These are phyloP conservation scores for Mizuhopecten yessoensis DNA, from an alignment of 1,140 invertebrate species.

Conservation along the genomic window DNA sequence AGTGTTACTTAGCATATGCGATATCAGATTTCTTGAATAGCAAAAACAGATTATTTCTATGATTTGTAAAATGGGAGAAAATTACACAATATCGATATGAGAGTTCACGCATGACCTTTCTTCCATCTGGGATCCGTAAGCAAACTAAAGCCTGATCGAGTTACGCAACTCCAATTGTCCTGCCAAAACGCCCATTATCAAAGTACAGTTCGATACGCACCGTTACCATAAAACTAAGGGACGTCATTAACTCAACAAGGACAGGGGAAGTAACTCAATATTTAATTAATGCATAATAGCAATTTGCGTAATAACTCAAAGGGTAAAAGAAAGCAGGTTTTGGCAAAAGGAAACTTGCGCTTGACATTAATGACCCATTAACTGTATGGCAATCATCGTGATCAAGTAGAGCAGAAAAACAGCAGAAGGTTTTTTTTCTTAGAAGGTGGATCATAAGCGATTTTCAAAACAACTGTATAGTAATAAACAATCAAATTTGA, in stretches of 20 bases:
- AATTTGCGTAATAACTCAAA: neutral
- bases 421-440: neutral
- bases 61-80: no score
- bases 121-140: neutral
- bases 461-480: neutral
- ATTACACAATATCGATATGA: no score
- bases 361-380: constrained; percentile 26
- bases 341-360: neutral
- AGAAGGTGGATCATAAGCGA: neutral
- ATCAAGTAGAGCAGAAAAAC: neutral
- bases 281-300: constrained; percentile 14
- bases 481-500: neutral
- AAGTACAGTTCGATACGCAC: neutral
- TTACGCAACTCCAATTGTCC: neutral
- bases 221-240: neutral
- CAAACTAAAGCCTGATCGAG: neutral
- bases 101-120: neutral
- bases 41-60: no score
- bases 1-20: no score
- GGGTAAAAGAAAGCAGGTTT: neutral
- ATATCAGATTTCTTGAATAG: no score
- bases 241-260: neutral
- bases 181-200: neutral
- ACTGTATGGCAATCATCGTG: neutral
- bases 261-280: constrained; percentile 9